Conservation (phyloP, 2,113 vertebrate species). For the Myxocyprinus asiaticus region DNA sequence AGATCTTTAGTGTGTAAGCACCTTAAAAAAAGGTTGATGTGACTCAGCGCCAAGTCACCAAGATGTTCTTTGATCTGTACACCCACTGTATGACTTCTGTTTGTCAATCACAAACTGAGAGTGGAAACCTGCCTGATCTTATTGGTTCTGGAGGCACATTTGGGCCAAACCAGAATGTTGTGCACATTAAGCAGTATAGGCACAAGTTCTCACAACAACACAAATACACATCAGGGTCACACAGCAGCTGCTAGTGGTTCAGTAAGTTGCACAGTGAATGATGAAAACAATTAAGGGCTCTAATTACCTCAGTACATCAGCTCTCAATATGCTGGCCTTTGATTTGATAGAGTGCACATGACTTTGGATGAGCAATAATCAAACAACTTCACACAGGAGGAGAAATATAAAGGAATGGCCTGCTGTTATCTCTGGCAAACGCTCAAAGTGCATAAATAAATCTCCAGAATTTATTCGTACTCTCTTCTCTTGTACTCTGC, state of each 20-base stretch:
- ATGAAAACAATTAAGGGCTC: slow-evolving; percentile 71
- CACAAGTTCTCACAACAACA: neutral
- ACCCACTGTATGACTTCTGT: neutral
- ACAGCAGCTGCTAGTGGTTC: slow-evolving; percentile 45
- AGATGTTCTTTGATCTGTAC: too few species aligned
- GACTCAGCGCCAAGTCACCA: too few species aligned
- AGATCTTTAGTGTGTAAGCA: too few species aligned
- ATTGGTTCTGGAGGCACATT: neutral
- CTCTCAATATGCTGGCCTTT: slow-evolving; percentile 65
- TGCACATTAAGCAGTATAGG: neutral
- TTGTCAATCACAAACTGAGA: neutral
- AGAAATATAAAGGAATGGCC: slow-evolving; percentile 49
- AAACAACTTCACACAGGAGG: slow-evolving; percentile 49
- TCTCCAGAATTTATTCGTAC: slow-evolving; percentile 39
- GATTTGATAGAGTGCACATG: slow-evolving; percentile 64
- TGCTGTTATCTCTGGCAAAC: slow-evolving; percentile 55
- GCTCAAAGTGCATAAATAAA: slow-evolving; percentile 61
- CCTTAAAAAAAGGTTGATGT: too few species aligned
- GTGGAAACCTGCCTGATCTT: neutral
- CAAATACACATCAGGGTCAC: slow-evolving; percentile 6
- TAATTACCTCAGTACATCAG: slow-evolving; percentile 72
- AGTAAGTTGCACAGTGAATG: slow-evolving; percentile 58
- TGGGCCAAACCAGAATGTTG: neutral
- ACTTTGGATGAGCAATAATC: slow-evolving; percentile 60
- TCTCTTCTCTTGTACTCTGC: neutral